These are phyloP conservation scores for Lepidochitona cinerea DNA, from an alignment of 2,888 invertebrate genomes.

Conservation along the genomic window DNA sequence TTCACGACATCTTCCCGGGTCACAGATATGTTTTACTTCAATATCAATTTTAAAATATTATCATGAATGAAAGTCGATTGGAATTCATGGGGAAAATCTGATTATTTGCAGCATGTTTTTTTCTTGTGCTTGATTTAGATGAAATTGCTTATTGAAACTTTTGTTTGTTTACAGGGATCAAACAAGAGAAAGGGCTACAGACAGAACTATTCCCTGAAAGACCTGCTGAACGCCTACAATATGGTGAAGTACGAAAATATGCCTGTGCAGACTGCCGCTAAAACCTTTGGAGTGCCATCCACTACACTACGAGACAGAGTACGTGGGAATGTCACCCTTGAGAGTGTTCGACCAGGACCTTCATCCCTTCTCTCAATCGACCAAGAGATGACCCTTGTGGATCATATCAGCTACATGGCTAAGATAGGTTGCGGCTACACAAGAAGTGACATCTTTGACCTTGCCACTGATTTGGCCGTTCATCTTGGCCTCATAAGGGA, in stretches of 20 bases:
- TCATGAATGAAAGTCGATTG: no score
- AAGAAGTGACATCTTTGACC: conserved; percentile 24
- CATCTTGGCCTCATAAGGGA: conserved; percentile 14
- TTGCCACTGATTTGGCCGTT: conserved; percentile 32
- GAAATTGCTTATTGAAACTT: no score
- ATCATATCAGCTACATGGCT: conserved; percentile 17
- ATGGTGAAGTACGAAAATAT: not conserved
- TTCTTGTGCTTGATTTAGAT: no score
- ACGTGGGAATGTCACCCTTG: not conserved
- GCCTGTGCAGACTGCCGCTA: conserved; percentile 6
- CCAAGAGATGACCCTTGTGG: conserved; percentile 17
- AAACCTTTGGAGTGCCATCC: conserved; percentile 2
- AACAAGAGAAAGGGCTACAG: not conserved
- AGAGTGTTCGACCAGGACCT: conserved; percentile 9
- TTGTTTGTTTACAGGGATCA: not conserved
- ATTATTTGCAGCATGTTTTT: no score
- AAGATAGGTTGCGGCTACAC: conserved; percentile 21
- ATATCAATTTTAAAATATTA: no score
- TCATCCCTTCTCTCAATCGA: conserved; percentile 11
- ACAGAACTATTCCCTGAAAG: not conserved
- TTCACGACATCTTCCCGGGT: no score
- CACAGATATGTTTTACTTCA: no score
- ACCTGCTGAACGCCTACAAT: not conserved
- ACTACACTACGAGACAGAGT: conserved; percentile 11
- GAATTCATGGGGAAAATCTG: no score